Base-by-base conservation (phyloP, 2,797 vertebrate genomes). In the Anisognathus igniventris region DNA sequence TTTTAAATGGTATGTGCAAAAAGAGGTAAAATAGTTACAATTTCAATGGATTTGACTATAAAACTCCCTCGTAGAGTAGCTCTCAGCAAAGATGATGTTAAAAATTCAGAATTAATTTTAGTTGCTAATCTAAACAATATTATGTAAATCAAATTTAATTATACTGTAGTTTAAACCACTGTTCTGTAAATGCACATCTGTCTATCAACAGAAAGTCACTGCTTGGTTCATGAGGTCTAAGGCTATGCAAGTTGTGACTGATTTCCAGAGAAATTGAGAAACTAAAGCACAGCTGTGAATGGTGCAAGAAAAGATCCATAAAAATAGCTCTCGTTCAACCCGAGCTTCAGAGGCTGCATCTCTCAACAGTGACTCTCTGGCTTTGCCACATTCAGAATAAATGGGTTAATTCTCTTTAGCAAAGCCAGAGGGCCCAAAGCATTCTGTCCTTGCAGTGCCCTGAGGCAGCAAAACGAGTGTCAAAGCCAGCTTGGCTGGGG, bases 401-500 rank as follows among this genome's bases (percentile, higher is more conserved):
- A 65, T 10, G 16, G 28, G 6, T 61, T 66, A 24, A 76, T 33
- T 54, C 16, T 27, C 44, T 44, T 17, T 1, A 2, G 33, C 30
- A 65, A 68, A 72, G 28, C 54, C 75, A 57, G 22, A 84, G 22
- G 30, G 6, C 31, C 31, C 40, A 33, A 27, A n/a, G 45, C 3
- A 3, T 77, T 28, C 37, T 85, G 65, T 11, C 65, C 44, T 39
- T 66, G 58, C 40, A n/a, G 17, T 23, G 37, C 18, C 33, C 57
- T 8, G 21, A 31, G 33, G 22, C 30, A 67, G 45, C 8, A 21
- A 44, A 85, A 27, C 0, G 0, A 30, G 25, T 15, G 17, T 11
- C 42, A 90, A 42, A 86, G 54, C 22, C 72, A 86, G 4, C 40
- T n/a, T 8, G 4, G 37, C 44, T 45, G n/a, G 14, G 44, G 33